These are phyloP conservation scores for Meteorus cinctellus DNA, from an alignment of 2,888 invertebrate species.

Conservation along the genomic window DNA sequence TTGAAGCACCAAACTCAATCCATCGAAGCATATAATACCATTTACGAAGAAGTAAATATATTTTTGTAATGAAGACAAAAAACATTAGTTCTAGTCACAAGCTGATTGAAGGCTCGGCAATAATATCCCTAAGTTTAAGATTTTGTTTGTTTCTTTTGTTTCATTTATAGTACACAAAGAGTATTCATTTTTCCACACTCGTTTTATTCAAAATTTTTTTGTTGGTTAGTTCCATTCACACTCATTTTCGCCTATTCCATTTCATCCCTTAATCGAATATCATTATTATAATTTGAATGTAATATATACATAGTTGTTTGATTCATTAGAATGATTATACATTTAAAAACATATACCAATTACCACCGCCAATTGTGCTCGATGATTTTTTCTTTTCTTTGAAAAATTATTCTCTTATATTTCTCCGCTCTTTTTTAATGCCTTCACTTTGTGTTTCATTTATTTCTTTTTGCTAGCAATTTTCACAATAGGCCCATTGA, in stretches of 20 bases:
- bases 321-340: slow-evolving; percentile 60
- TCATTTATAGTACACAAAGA: slow-evolving; percentile 54
- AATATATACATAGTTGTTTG: slow-evolving; percentile 64
- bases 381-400: not conserved
- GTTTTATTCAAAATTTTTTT: slow-evolving; percentile 30
- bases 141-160: slow-evolving; percentile 39
- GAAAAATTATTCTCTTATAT: not conserved
- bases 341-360: slow-evolving; percentile 52
- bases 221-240: slow-evolving; percentile 32
- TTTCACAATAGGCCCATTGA: not conserved
- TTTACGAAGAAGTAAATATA: slow-evolving; percentile 35
- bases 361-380: slow-evolving; percentile 45
- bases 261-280: slow-evolving; percentile 53
- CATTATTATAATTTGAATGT: slow-evolving; percentile 60
- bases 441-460: not conserved
- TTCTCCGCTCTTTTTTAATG: not conserved
- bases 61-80: slow-evolving; percentile 22
- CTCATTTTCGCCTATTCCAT: slow-evolving; percentile 29
- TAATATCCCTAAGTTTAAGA: slow-evolving; percentile 37
- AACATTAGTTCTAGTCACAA: slow-evolving; percentile 3
- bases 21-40: not conserved
- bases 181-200: slow-evolving; percentile 48
- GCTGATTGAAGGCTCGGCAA: slow-evolving; percentile 13
- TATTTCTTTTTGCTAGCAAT: not conserved
- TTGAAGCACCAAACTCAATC: slow-evolving; percentile 4